These are phyloP conservation scores for Drosophila longiperda DNA, from an alignment of 2,888 invertebrate genomes.

Conservation along the genomic window DNA sequence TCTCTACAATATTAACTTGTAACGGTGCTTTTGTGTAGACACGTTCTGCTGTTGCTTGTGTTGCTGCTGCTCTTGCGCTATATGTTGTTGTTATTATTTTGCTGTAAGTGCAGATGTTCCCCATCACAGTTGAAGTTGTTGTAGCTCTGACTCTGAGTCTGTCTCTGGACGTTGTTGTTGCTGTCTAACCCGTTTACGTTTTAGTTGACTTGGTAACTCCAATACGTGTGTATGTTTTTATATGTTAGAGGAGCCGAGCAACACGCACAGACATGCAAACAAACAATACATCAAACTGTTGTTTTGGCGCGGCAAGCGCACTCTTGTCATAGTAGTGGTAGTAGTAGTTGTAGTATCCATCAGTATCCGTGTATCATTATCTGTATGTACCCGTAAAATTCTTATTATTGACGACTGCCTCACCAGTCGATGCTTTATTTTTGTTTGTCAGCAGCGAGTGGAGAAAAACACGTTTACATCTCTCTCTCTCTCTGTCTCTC, in stretches of 20 bases:
- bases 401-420: conserved; percentile 58
- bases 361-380: conserved; percentile 38
- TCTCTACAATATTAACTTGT: conserved; percentile 19
- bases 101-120: conserved; percentile 43
- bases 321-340: conserved; percentile 1
- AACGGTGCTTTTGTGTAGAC: conserved; percentile 47
- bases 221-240: conserved; percentile 10
- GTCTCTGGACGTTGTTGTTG: conserved; percentile 18
- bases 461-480: conserved; percentile 75
- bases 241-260: conserved; percentile 11
- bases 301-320: conserved; percentile 30
- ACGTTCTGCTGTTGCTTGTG: conserved; percentile 50
- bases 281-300: conserved; percentile 68
- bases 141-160: conserved; percentile 26
- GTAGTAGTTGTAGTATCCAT: conserved; percentile 19
- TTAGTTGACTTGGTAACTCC: conserved; percentile 69
- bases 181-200: conserved; percentile 74
- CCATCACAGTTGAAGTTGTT: conserved; percentile 34
- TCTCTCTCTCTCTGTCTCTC: not conserved
- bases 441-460: conserved; percentile 62
- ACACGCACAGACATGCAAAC: conserved; percentile 51
- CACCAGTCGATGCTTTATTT: conserved; percentile 57
- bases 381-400: conserved; percentile 70
- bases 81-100: conserved; percentile 23
- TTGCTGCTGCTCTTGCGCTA: conserved; percentile 32